Evolutionary conservation across 2,797 vertebrate species (phyloP).

Genomic region (Morelia viridis): DNA sequence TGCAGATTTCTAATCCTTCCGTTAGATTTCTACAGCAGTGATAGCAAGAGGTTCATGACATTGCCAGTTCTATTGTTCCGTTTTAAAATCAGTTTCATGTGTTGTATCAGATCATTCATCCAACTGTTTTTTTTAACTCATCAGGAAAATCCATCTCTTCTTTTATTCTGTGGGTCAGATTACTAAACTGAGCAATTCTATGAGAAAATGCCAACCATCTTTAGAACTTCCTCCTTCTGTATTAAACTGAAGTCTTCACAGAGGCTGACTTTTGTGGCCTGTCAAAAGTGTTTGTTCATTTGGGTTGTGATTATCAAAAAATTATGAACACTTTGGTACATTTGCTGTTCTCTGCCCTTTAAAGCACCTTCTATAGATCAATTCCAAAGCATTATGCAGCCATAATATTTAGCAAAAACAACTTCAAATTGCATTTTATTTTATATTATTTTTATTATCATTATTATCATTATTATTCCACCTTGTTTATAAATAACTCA

Average conservation of each 20-base stretch:
- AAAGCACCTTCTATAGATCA: not conserved
- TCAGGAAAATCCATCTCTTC: not conserved
- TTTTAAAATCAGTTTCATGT: not conserved
- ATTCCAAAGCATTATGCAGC: not conserved
- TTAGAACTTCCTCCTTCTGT: not conserved
- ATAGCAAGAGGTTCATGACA: not conserved
- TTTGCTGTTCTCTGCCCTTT: not conserved
- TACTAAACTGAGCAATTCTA: not conserved
- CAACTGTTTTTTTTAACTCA: not conserved
- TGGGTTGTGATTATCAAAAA: not conserved
- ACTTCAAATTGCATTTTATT: not conserved
- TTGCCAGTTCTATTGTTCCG: not conserved
- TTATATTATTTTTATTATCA: too few relatives aligned
- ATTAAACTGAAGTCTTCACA: not conserved
- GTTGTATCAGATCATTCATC: not conserved
- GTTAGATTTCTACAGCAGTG: not conserved
- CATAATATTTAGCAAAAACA: not conserved
- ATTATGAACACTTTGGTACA: not conserved
- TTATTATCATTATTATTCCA: too few relatives aligned
- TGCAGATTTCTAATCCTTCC: not conserved
- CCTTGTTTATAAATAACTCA: not conserved
- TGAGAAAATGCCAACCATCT: not conserved
- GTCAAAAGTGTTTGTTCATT: not conserved
- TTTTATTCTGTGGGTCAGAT: not conserved
- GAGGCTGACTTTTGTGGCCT: not conserved